A percentile compares a stretch with the other conserved stretches of the same genome.
Evolutionary conservation across 2,113 vertebrate genomes (phyloP).

Genomic region (Ovis canadensis): DNA sequence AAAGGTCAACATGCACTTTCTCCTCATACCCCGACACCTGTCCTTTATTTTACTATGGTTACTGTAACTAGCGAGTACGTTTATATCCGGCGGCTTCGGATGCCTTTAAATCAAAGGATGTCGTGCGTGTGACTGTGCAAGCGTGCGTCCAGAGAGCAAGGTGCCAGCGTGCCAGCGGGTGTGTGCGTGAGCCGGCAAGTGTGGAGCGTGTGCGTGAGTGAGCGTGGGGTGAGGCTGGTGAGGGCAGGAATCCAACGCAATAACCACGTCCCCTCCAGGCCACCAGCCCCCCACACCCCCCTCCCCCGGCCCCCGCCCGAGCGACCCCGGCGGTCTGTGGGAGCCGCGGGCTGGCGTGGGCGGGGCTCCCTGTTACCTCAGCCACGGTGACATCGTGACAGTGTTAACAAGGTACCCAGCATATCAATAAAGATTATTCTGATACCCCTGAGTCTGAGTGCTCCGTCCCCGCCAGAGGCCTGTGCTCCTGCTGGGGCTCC

Average conservation of each 20-base stretch:
- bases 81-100: neutral
- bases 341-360: neutral
- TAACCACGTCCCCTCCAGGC: constrained; percentile 45
- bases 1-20: constrained; percentile 58
- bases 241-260: constrained; percentile 47
- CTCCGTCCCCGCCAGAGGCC: neutral
- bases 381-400: constrained; percentile 73
- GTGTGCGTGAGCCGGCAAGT: neutral
- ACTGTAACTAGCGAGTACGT: neutral
- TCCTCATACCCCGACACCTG: constrained; percentile 24
- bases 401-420: constrained; percentile 80
- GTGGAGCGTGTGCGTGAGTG: neutral
- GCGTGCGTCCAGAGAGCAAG: neutral
- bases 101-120: neutral
- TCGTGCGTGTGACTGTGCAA: neutral
- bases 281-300: neutral
- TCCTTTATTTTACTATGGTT: constrained; percentile 28
- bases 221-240: neutral
- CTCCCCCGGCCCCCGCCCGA: neutral
- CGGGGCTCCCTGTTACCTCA: constrained; percentile 80
- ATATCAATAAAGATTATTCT: constrained; percentile 83
- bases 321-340: neutral
- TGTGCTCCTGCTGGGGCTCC: neutral
- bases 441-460: constrained; percentile 63
- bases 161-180: neutral